Percentiles rank a stretch among this genome's conserved stretches.
These are phyloP conservation scores for Pristionchus arcanus DNA, from an alignment of 2,888 invertebrate genomes.

Conservation along the genomic window DNA sequence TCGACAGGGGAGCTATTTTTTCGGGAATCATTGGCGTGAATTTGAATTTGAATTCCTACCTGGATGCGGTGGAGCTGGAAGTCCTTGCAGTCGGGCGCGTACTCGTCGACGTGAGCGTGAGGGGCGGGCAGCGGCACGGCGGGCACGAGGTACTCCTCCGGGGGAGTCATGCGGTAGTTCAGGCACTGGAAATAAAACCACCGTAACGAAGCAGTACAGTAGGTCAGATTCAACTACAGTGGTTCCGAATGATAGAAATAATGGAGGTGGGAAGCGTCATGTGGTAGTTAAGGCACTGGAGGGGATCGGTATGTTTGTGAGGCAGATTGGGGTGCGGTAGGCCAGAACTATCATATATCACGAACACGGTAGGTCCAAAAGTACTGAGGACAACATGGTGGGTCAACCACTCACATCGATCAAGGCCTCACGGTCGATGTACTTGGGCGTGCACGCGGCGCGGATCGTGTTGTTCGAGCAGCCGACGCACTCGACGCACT, in stretches of 20 bases:
- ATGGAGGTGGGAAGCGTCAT: too few relatives aligned
- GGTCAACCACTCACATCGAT: constrained; percentile 80
- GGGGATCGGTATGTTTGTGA: neutral
- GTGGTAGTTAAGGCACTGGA: too few relatives aligned
- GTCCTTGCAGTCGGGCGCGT: constrained; percentile 76
- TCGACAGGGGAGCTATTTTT: neutral
- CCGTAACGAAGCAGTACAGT: too few relatives aligned
- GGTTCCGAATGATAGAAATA: too few relatives aligned
- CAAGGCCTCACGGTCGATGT: constrained; percentile 91
- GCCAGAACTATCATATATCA: too few relatives aligned
- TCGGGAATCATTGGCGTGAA: neutral
- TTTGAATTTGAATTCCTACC: constrained; percentile 58
- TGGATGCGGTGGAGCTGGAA: constrained; percentile 74
- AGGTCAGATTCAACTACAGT: neutral
- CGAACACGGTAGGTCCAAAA: too few relatives aligned
- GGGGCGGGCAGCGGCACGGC: constrained; percentile 58
- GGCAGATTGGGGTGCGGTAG: neutral
- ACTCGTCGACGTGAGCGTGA: constrained; percentile 70
- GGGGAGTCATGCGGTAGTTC: constrained; percentile 84
- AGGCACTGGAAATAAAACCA: constrained; percentile 84
- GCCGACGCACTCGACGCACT: constrained; percentile 98
- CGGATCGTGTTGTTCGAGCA: constrained; percentile 98
- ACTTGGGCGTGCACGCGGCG: constrained; percentile 96
- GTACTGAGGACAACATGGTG: too few relatives aligned
- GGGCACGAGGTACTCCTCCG: constrained; percentile 72